phyloP scores from a whole-genome alignment of 1,140 invertebrate genomes.

The Schlechtendalia chinensis region DNA sequence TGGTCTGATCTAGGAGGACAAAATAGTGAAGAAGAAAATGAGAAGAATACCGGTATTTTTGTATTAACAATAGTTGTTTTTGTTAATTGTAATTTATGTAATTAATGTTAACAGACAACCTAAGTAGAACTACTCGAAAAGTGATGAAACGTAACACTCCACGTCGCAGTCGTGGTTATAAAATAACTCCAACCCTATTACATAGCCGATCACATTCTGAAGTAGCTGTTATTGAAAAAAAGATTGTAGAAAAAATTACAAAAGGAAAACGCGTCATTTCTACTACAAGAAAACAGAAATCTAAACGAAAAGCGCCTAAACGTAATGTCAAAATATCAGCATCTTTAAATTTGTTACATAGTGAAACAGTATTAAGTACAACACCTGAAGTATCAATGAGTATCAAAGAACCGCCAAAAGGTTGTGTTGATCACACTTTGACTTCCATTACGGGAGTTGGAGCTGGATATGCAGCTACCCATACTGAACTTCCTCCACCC shows the following conservation, averaged over 20 bases:
- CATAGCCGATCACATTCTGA: slow-evolving; percentile 36
- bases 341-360: slow-evolving; percentile 79
- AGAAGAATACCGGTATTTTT: slow-evolving; percentile 21
- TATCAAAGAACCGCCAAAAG: slow-evolving; percentile 75
- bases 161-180: slow-evolving; percentile 38
- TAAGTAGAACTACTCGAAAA: slow-evolving; percentile 29
- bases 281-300: slow-evolving; percentile 29
- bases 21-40: slow-evolving; percentile 38
- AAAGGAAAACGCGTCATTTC: slow-evolving; percentile 17
- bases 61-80: not conserved
- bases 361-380: slow-evolving; percentile 84
- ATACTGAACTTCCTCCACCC: slow-evolving; percentile 74
- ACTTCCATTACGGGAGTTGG: slow-evolving; percentile 66
- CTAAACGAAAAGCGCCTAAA: slow-evolving; percentile 22
- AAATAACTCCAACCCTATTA: slow-evolving; percentile 3
- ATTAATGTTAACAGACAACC: slow-evolving; percentile 9
- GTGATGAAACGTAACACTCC: slow-evolving; percentile 44
- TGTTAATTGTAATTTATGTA: not conserved
- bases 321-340: slow-evolving; percentile 44
- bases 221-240: slow-evolving; percentile 26
- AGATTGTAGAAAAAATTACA: slow-evolving; percentile 3
- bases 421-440: slow-evolving; percentile 85
- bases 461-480: slow-evolving; percentile 63
- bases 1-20: slow-evolving; percentile 23
- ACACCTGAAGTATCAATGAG: slow-evolving; percentile 62